Conservation (phyloP, 2,113 vertebrate genomes). For the Microcebus tavaratra region DNA sequence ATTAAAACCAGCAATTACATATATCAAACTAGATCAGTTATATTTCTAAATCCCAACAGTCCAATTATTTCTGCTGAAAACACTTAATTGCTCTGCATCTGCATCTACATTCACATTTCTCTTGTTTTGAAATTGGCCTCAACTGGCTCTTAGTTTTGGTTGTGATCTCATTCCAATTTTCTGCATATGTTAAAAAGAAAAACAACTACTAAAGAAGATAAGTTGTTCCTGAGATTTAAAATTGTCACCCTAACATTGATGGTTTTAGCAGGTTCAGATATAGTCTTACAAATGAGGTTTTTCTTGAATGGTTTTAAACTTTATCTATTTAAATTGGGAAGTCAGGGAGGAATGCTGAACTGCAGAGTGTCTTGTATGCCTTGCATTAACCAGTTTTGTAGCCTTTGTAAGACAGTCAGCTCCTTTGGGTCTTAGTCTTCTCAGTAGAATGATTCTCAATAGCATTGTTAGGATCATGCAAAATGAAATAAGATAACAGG, state of each 20-base stretch:
- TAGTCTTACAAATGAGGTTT: neutral
- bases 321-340: neutral
- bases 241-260: neutral
- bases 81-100: neutral
- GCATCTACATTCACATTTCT: neutral
- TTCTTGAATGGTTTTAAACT: neutral
- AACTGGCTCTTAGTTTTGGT: neutral
- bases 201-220: neutral
- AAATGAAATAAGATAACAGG: neutral
- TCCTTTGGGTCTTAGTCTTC: neutral
- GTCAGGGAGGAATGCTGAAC: neutral
- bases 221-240: constrained; percentile 17
- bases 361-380: neutral
- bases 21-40: neutral
- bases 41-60: constrained; percentile 20
- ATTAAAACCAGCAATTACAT: neutral
- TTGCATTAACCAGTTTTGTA: too few relatives aligned
- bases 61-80: constrained; percentile 32
- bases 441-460: neutral
- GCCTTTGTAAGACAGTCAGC: neutral
- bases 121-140: constrained; percentile 23
- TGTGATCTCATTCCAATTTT: neutral
- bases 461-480: neutral
- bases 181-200: neutral
- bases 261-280: neutral